Base-by-base conservation (phyloP, 2,113 vertebrate species). In the Rana temporaria region DNA sequence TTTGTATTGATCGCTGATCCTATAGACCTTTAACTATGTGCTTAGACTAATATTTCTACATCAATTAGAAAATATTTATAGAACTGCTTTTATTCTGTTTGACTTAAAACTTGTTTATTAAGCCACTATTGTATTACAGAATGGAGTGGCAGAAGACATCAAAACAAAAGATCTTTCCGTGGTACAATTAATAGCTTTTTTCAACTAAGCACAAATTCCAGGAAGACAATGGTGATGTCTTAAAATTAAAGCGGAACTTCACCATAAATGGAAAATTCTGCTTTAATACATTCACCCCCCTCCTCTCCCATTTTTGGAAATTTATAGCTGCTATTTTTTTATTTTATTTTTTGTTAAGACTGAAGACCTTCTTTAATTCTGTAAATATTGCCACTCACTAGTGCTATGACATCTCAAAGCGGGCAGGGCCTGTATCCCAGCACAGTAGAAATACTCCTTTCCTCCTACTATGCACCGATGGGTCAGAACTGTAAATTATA, bases 11-110 rank as follows among this genome's bases (percentile, higher is more conserved):
- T 59, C 60, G 22, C 34, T 62, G 32, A 75, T 30, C 20, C 30
- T 56, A 60, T 18, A 32, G 30, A 34, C 57, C 19, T 32, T 22
- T 75, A 75, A 75, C 60, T 75, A 57, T 75, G 72, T 75, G 32
- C 72, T 75, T 62, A 62, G 56, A 22, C 72, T 75, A 60, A 75
- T 62, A n/a, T n/a, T 20, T 42, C 19, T 32, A 19, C n/a, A 18
- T 75, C 72, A 75, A 62, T 60, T 34, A 60, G 11, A 38, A 42
- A 62, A 75, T 38, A 62, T 75, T 75, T 75, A 75, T 56, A 32
- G 53, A 73, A 56, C 70, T 75, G 56, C 56, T 75, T 75, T 42
- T 42, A 22, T 62, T 42, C 42, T 75, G 72, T 62, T 75, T 75
- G 72, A 42, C 56, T 75, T 20, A 75, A 75, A 75, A 62, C 15